Evolutionary conservation across 2,113 vertebrate species (phyloP).

Genomic region (Paracanthobrama guichenoti): DNA sequence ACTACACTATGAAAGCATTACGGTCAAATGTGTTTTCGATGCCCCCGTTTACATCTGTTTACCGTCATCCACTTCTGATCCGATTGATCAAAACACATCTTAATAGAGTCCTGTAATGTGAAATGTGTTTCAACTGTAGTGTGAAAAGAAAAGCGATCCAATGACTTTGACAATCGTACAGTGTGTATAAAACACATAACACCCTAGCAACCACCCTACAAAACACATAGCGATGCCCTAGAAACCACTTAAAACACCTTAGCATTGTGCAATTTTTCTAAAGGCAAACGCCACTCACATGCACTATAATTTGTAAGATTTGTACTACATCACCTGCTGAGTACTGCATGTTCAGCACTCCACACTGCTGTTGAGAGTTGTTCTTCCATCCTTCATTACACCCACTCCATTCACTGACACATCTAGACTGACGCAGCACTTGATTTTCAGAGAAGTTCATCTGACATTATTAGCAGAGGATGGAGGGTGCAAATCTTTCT

Average conservation of each 20-base stretch:
- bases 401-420: not conserved
- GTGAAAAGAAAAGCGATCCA: no score
- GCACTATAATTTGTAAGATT: not conserved
- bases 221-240: not conserved
- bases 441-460: constrained; percentile 64
- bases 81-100: no score
- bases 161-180: no score
- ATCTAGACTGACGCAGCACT: constrained; percentile 70
- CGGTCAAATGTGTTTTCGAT: no score
- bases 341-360: not conserved
- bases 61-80: no score
- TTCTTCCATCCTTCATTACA: constrained; percentile 26
- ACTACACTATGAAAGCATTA: no score
- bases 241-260: not conserved
- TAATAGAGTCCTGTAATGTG: no score
- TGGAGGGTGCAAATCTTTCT: constrained; percentile 64
- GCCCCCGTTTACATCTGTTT: no score
- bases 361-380: not conserved
- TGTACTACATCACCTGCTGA: not conserved
- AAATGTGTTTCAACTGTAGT: no score
- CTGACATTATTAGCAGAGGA: constrained; percentile 71
- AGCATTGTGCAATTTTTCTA: not conserved
- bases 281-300: not conserved
- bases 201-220: not conserved
- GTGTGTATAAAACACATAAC: not conserved